These are phyloP conservation scores for Sinelater perroti DNA, from an alignment of 2,888 invertebrate genomes.

Conservation along the genomic window DNA sequence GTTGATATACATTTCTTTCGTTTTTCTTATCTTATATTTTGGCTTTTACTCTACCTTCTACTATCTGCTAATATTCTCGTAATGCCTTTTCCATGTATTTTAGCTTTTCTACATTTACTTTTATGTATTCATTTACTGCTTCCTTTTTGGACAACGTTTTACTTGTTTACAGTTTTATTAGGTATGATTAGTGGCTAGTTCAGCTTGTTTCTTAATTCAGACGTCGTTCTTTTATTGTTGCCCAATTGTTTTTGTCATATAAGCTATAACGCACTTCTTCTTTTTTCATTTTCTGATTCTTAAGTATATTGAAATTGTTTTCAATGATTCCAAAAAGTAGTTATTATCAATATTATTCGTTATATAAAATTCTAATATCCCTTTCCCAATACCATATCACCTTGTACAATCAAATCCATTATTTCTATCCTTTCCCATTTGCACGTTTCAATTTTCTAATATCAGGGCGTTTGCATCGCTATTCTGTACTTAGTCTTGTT, in stretches of 20 bases:
- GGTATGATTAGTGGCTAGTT: not conserved
- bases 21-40: not conserved
- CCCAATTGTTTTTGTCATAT: too few relatives aligned
- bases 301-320: too few relatives aligned
- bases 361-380: too few relatives aligned
- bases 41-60: not conserved
- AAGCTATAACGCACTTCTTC: too few relatives aligned
- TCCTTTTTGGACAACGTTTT: not conserved
- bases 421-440: too few relatives aligned
- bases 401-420: too few relatives aligned
- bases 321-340: too few relatives aligned
- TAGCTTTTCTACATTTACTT: not conserved
- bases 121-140: not conserved
- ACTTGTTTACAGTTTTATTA: not conserved
- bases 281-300: not conserved
- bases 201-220: not conserved
- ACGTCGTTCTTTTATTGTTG: slow-evolving; percentile 1
- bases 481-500: too few relatives aligned
- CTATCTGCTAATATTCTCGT: slow-evolving; percentile 1
- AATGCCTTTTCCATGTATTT: not conserved
- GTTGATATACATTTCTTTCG: not conserved
- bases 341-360: too few relatives aligned
- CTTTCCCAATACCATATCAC: too few relatives aligned
- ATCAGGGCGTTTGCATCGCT: too few relatives aligned
- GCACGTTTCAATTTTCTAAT: too few relatives aligned